A percentile compares a stretch with the other conserved stretches of the same genome.
These are phyloP conservation scores for Etheostoma nigrum DNA, from an alignment of 2,797 vertebrate species.

Conservation along the genomic window DNA sequence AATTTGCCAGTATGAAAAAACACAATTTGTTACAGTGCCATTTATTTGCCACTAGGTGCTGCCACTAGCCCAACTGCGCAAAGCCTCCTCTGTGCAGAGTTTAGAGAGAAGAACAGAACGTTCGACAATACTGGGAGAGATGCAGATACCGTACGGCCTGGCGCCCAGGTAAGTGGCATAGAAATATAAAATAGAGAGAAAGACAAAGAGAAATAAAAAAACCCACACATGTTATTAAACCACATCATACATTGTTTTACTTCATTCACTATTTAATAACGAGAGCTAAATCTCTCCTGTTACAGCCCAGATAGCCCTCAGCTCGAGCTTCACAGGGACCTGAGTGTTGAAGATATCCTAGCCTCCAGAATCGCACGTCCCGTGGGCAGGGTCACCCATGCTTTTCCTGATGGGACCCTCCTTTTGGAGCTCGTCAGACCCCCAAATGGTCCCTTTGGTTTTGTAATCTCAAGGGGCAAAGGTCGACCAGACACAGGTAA, in stretches of 20 bases:
- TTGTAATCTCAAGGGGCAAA: slow-evolving; percentile 91
- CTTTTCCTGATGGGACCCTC: slow-evolving; percentile 92
- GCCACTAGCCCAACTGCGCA: slow-evolving; percentile 89
- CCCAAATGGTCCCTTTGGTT: slow-evolving; percentile 89
- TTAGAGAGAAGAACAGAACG: slow-evolving; percentile 89
- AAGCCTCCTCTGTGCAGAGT: slow-evolving; percentile 91
- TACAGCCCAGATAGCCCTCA: slow-evolving; percentile 76
- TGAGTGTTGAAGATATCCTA: slow-evolving; percentile 89
- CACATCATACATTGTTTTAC: not conserved
- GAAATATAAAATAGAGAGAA: slow-evolving; percentile 1
- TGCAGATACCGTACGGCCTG: slow-evolving; percentile 73
- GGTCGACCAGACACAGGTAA: slow-evolving; percentile 93
- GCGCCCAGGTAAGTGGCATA: slow-evolving; percentile 84
- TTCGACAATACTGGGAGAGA: slow-evolving; percentile 86
- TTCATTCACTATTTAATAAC: not conserved
- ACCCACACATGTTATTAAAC: not conserved
- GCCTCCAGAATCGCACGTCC: slow-evolving; percentile 82
- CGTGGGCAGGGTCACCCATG: slow-evolving; percentile 88
- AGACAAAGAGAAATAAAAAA: not conserved
- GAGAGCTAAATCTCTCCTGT: slow-evolving; percentile 7
- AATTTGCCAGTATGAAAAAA: slow-evolving; percentile 36
- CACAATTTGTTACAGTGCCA: slow-evolving; percentile 48
- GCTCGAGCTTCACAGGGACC: slow-evolving; percentile 77
- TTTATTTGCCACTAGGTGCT: slow-evolving; percentile 88
- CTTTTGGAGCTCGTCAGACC: slow-evolving; percentile 91